Evolutionary conservation across 2,113 vertebrate genomes (phyloP), one percentile per base, ranked within the genome.

Genomic region (Triplophysa siluroides): DNA sequence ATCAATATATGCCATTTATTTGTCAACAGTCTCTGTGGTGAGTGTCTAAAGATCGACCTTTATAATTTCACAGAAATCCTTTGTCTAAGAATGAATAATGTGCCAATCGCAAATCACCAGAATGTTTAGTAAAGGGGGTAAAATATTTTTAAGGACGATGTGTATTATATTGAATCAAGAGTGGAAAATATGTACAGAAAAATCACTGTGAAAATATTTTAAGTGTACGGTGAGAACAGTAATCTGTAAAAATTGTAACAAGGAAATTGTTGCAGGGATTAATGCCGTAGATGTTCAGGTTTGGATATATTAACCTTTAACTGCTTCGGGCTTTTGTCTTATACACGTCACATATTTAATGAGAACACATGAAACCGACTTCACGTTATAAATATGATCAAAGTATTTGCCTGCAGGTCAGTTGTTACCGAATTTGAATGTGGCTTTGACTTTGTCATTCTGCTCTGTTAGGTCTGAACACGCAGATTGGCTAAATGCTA

Each of bases 151-250:
- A 89, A 92, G 91, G 91, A 90, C 89, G 92, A 92, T 92, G 87
- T 94, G 87, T 94, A 90, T 95, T 92, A 90, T 92, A 91, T 86
- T 95, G 92, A 95, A 92, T 95, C 70, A 60, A 91, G 91, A 88
- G 88, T 86, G 89, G 70, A 88, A 94, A 91, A 89, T 77, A 87
- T 93, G 88, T 93, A 92, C 92, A 91, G 88, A 92, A 94, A 94
- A 95, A 94, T 95, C 93, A 92, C 93, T 94, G 90, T 95, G 94
- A 95, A 95, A 93, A 93, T 91, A 90, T 90, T 91, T 88, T 89
- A 92, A 88, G 87, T 95, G 92, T 93, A 92, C 90, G 91, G 92
- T 94, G 93, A 94, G 93, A 93, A 90, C 90, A 93, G 89, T 82
- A 92, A 93, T 92, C 82, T 90, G 93, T 92, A 94, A 88, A 90